Evolutionary conservation across 2,888 invertebrate species (phyloP).

Genomic region (Temnothorax unifasciatus): DNA sequence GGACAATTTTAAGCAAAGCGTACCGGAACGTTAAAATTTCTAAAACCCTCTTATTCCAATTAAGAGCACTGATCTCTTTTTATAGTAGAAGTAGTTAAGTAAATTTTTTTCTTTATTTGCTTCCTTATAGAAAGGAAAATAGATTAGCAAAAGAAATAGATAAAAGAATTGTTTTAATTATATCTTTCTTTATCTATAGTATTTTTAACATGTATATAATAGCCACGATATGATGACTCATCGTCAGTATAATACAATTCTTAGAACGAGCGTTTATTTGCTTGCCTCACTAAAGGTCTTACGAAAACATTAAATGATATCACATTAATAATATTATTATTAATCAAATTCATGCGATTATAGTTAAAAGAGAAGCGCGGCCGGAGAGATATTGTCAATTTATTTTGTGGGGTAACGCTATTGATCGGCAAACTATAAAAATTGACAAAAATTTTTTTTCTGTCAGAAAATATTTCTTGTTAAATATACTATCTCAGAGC

Average conservation of each 20-base stretch:
- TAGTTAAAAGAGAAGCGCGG: background rate
- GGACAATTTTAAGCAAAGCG: constrained; percentile 13
- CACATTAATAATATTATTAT: background rate
- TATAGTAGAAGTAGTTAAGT: background rate
- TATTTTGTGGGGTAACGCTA: constrained; percentile 34
- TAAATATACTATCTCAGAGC: background rate
- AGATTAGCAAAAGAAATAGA: background rate
- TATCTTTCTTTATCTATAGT: background rate
- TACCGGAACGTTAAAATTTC: constrained; percentile 1
- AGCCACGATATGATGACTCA: background rate
- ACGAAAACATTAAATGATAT: constrained; percentile 20
- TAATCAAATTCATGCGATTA: constrained; percentile 22
- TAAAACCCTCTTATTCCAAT: constrained; percentile 1
- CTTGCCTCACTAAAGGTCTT: constrained; percentile 3
- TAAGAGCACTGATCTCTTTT: background rate
- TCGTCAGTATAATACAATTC: background rate
- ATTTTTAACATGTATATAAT: background rate
- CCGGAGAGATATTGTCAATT: background rate
- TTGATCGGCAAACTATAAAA: constrained; percentile 29
- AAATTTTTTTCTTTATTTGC: background rate
- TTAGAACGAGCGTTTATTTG: background rate
- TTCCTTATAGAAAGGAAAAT: background rate
- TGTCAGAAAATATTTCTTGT: background rate
- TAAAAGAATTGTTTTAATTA: background rate
- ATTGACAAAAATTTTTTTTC: background rate